A percentile compares a stretch with the other conserved stretches of the same genome.
Evolutionary conservation across 2,797 vertebrate species (phyloP).

Genomic region (Lagorchestes hirsutus): DNA sequence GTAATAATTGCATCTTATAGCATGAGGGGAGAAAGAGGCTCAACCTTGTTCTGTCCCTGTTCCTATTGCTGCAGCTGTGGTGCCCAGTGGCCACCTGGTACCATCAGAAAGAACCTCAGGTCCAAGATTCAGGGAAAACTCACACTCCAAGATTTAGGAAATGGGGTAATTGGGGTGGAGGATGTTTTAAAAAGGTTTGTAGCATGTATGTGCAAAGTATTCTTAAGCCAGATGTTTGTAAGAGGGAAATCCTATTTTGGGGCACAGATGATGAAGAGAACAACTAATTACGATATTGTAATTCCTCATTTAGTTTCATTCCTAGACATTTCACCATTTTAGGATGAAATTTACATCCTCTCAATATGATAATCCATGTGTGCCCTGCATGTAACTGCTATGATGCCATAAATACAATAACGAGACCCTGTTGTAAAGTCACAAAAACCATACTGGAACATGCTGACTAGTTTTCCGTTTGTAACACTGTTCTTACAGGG

Average conservation of each 20-base stretch:
- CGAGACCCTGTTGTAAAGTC: not conserved
- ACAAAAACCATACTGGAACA: not conserved
- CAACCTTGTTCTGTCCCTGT: not conserved
- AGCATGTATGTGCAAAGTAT: not conserved
- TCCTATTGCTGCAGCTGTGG: not conserved
- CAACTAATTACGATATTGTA: not conserved
- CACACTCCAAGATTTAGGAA: not conserved
- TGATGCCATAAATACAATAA: not conserved
- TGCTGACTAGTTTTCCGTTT: not conserved
- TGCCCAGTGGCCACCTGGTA: not conserved
- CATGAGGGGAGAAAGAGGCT: constrained; percentile 47
- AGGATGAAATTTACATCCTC: not conserved
- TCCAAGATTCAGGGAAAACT: not conserved
- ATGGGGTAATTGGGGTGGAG: not conserved
- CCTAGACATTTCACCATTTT: not conserved
- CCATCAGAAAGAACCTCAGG: not conserved
- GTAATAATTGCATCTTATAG: constrained; percentile 44
- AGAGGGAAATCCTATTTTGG: not conserved
- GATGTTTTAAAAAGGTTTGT: not conserved
- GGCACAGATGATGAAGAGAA: not conserved
- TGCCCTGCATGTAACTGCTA: not conserved
- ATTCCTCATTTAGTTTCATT: not conserved
- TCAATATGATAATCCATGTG: not conserved
- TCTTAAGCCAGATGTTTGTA: not conserved
- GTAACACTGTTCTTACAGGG: not conserved